Evolutionary conservation across 2,113 vertebrate species (phyloP).

Genomic region (Rhinogobius similis): DNA sequence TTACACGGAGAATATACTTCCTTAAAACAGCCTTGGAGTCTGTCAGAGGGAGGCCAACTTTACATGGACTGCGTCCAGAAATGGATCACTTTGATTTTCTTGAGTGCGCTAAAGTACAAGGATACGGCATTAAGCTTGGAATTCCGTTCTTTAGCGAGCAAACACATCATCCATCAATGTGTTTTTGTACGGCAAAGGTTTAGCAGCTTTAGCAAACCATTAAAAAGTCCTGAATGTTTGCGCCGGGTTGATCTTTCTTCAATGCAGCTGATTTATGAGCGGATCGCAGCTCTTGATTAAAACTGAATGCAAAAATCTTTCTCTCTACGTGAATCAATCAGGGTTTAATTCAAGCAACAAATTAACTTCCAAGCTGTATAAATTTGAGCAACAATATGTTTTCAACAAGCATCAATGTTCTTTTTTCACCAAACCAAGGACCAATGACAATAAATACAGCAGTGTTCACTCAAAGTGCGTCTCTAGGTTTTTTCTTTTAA

Average conservation of each 20-base stretch:
- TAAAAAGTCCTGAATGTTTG: conserved; percentile 6
- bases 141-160: background rate
- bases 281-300: background rate
- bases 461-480: too few species aligned
- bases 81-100: conserved; percentile 1
- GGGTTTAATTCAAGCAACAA: background rate
- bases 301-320: background rate
- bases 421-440: background rate
- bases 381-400: background rate
- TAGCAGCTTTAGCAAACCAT: background rate
- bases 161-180: conserved; percentile 6
- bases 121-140: conserved; percentile 1
- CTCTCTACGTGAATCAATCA: conserved; percentile 2
- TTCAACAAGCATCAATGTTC: background rate
- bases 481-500: too few species aligned
- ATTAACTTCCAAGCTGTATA: background rate
- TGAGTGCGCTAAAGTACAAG: conserved; percentile 3
- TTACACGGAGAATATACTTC: background rate
- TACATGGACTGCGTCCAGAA: background rate
- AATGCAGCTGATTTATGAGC: conserved; percentile 4
- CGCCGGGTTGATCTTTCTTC: conserved; percentile 5
- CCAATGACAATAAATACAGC: too few species aligned
- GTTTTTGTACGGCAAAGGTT: background rate
- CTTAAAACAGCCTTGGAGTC: background rate
- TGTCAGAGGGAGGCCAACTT: background rate